Conservation (phyloP, 2,797 vertebrate species). For the Brachyrhaphis roseni region DNA sequence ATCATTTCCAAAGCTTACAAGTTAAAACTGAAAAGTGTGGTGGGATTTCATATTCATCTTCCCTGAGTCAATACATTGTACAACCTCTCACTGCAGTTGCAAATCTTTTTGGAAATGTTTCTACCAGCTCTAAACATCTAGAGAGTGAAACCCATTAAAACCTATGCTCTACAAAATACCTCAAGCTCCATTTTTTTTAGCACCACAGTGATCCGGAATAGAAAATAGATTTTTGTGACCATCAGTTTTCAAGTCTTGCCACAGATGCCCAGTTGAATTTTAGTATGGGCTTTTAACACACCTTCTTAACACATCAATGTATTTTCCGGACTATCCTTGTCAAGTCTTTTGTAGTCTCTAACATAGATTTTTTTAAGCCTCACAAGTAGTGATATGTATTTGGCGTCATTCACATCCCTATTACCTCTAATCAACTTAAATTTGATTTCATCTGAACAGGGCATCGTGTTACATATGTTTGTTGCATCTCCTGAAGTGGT, state of each 20-base stretch:
- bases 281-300: background rate
- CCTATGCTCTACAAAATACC: background rate
- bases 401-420: background rate
- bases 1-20: background rate
- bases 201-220: background rate
- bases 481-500: background rate
- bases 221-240: background rate
- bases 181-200: background rate
- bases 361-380: background rate
- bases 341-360: background rate
- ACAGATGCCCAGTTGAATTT: background rate
- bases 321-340: background rate
- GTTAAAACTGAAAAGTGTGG: background rate
- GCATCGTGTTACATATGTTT: background rate
- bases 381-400: background rate
- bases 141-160: background rate
- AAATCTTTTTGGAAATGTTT: background rate
- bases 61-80: background rate
- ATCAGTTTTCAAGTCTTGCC: background rate
- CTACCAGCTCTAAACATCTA: background rate
- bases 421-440: background rate
- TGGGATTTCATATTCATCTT: background rate
- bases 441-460: background rate
- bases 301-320: background rate
- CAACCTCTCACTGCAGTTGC: background rate